Percentiles rank a stretch among this genome's conserved stretches.
These are phyloP conservation scores for Ciconia boyciana DNA, from an alignment of 2,113 vertebrate genomes.

Conservation along the genomic window DNA sequence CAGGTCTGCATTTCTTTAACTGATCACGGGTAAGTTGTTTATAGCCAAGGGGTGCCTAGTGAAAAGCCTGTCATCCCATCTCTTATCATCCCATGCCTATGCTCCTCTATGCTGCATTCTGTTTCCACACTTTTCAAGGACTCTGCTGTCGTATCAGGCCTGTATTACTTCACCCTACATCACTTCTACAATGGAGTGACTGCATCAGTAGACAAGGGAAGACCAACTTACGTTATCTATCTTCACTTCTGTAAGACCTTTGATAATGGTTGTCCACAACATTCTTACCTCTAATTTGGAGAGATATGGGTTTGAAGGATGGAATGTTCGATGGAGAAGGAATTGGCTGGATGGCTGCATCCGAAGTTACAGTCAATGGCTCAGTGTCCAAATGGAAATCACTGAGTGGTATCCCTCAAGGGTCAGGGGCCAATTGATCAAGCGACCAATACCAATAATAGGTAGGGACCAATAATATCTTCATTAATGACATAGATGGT, in stretches of 20 bases:
- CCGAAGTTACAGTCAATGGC: not conserved
- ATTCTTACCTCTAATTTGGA: not conserved
- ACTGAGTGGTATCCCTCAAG: not conserved
- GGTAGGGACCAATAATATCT: not conserved
- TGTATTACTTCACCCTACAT: not conserved
- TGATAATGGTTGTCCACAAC: fast-evolving
- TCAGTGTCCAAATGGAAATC: not conserved
- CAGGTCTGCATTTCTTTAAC: not conserved
- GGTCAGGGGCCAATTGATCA: too few species aligned
- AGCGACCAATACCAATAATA: not conserved
- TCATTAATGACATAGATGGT: not conserved
- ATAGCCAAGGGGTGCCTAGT: not conserved
- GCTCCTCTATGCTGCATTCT: not conserved
- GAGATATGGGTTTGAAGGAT: not conserved
- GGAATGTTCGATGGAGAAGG: not conserved
- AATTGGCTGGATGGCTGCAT: not conserved
- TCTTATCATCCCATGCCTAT: not conserved
- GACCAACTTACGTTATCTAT: not conserved
- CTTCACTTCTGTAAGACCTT: not conserved
- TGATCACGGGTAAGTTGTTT: not conserved
- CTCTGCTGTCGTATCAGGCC: not conserved
- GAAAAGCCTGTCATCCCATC: not conserved
- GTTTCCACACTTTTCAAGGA: not conserved
- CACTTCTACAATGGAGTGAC: not conserved
- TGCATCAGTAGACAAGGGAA: not conserved